A percentile compares a stretch with the other conserved stretches of the same genome.
phyloP scores from a whole-genome alignment of 2,797 vertebrate genomes.

The Psittacula echo region DNA sequence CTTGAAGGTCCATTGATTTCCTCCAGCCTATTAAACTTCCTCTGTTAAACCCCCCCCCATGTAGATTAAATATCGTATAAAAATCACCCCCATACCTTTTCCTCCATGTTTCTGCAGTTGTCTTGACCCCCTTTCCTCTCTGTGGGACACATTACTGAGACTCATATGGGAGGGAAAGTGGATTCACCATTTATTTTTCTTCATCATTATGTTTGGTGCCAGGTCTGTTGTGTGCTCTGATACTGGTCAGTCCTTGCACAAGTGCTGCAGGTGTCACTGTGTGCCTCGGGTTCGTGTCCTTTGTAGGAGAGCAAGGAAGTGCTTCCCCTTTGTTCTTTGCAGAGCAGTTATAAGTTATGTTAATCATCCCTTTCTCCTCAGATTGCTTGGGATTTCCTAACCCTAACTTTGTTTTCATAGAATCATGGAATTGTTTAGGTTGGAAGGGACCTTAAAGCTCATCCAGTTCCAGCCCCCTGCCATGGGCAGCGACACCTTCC shows the following conservation, averaged over 20 bases:
- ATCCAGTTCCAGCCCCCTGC: neutral
- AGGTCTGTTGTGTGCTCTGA: fast-evolving
- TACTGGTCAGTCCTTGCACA: neutral
- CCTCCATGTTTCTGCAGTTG: neutral
- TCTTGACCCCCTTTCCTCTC: neutral
- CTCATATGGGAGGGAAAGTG: neutral
- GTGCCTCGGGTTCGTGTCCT: fast-evolving
- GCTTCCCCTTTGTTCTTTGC: neutral
- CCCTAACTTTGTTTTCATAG: neutral
- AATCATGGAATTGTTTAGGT: neutral
- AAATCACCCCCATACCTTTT: neutral
- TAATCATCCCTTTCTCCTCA: neutral
- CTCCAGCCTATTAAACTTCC: neutral
- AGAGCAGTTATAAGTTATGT: neutral
- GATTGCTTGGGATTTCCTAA: neutral
- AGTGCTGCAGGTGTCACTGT: neutral
- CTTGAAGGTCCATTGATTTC: neutral
- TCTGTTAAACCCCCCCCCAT: neutral
- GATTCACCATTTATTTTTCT: neutral
- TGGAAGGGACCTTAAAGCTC: neutral
- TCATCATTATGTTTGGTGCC: neutral
- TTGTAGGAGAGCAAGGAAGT: neutral
- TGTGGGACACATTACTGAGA: neutral
- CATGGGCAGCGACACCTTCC: neutral
- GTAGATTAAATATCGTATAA: neutral